These are phyloP conservation scores for Stenchaetothrips biformis DNA, from an alignment of 2,888 invertebrate species.

Conservation along the genomic window DNA sequence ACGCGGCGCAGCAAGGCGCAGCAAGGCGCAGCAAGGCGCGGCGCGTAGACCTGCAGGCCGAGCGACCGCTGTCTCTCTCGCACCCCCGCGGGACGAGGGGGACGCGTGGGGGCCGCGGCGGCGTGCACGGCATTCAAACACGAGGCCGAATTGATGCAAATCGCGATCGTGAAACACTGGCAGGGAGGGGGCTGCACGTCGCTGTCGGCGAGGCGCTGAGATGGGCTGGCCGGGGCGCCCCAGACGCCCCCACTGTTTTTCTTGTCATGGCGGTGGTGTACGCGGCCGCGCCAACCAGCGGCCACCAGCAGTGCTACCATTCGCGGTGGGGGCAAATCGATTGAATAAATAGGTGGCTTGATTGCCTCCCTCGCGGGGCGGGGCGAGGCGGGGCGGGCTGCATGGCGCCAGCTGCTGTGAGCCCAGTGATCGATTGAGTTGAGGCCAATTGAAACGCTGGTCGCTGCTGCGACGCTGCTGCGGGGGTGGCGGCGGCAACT, in stretches of 20 bases:
- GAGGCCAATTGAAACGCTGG: not conserved
- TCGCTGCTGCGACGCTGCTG: no score
- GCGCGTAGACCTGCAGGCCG: not conserved
- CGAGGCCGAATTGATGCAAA: not conserved
- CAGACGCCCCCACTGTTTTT: no score
- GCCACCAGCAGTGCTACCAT: not conserved
- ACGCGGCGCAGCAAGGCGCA: not conserved
- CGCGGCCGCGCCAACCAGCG: no score
- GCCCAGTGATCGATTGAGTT: not conserved
- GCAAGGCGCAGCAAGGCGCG: not conserved
- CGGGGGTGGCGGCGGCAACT: not conserved
- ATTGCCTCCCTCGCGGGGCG: slow-evolving; percentile 3
- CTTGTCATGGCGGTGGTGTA: no score
- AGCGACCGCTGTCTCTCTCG: not conserved
- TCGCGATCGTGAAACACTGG: not conserved
- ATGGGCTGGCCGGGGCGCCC: no score
- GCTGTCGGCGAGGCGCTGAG: no score
- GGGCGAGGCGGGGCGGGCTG: not conserved
- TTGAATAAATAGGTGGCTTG: slow-evolving; percentile 8
- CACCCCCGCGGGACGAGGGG: not conserved
- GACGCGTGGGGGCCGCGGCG: not conserved
- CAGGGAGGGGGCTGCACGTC: not conserved
- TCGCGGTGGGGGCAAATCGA: not conserved
- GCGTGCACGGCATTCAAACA: not conserved
- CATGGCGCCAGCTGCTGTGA: not conserved